Base-by-base conservation (phyloP, 2,888 invertebrate species). In the Tetrapedia diversipes region DNA sequence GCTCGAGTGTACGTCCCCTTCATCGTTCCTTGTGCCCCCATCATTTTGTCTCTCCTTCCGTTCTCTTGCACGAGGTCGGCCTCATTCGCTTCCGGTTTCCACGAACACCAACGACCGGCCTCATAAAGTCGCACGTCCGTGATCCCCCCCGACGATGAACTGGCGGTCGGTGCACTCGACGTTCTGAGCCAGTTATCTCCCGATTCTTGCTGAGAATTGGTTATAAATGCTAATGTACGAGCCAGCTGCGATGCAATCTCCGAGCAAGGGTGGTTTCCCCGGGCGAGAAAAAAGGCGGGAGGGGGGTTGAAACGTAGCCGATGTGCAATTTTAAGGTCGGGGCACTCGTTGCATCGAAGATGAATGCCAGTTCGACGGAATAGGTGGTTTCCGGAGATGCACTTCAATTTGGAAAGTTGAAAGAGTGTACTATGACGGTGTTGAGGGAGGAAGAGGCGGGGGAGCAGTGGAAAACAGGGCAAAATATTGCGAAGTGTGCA, bases 211-310 rank as follows among this genome's bases (percentile, higher is more conserved):
- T 64, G 80, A 82, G 78, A 79, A 78, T 80, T 82, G 87, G 86
- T 89, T 90, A 89, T 89, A 89, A 90, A 90, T 89, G 86, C 86
- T 88, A 87, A 88, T 88, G 85, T 83, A 84, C 72, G 85, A 86
- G 81, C 75, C 74, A 67, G 71, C 59, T 66, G 73, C 53, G 68
- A 63, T 19, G 76, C 74, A 82, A 77, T 85, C 74, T 85, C 39
- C 53, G 51, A 29, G 65, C 16, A 34, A 47, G 56, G 65, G 47
- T 61, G 45, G 27, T 24, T 39, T 51, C 19, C n/a, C n/a, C n/a
- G n/a, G n/a, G n/a, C n/a, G n/a, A n/a, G n/a, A n/a, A n/a, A n/a
- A n/a, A n/a, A n/a, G n/a, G n/a, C n/a, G n/a, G n/a, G n/a, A n/a
- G n/a, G n/a, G 7, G 16, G n/a, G 57, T 27, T 32, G 73, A 51